Evolutionary conservation across 2,888 invertebrate genomes (phyloP), one percentile per base, ranked within the genome.

Genomic region (Orchesellides sinensis): DNA sequence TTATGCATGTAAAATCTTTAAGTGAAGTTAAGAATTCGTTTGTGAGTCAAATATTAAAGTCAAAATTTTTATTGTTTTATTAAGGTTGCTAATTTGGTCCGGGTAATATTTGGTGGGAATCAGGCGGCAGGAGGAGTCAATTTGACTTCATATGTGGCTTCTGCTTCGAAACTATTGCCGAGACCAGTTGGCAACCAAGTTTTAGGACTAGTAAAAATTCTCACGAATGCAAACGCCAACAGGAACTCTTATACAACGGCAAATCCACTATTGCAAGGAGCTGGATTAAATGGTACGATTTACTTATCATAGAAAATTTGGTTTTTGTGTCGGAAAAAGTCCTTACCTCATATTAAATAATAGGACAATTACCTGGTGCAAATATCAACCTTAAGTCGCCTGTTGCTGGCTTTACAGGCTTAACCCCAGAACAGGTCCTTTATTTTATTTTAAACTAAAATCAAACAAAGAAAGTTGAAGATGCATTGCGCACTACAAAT

Each of bases 101-200:
- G 88, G 74, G 86, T 86, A 6, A 84, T 88, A 2, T 88, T 88
- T 70, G 87, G 87, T 12, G 87, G 87, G 5, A 86, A 83, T 45
- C n/a, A n/a, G n/a, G 84, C 83, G n/a, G 21, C 2, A 14, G n/a
- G 10, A 2, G 35, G 49, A 32, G 84, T 87, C 17, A 88, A 88
- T 49, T 65, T 88, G 25, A 88, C 88, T 0, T 85, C 86, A 2
- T 88, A 88, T 66, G 87, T 87, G 0, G 78, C 75, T 49, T 72
- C 83, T 6, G 88, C 87, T 0, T 79, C 86, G 0, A 85, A 80
- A 29, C 72, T 85, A 8, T 66, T 87, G 4, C 87, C 87, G 0
- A 81, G 81, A 23, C 86, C 88, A 0, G 83, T 88, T 1, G 85
- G 86, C 19, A 88, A 83, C 47, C 88, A 88, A 79, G 82, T 88